Percentiles rank a stretch among this genome's conserved stretches.
Conservation (phyloP, 1,140 invertebrate genomes). For the Battus philenor region DNA sequence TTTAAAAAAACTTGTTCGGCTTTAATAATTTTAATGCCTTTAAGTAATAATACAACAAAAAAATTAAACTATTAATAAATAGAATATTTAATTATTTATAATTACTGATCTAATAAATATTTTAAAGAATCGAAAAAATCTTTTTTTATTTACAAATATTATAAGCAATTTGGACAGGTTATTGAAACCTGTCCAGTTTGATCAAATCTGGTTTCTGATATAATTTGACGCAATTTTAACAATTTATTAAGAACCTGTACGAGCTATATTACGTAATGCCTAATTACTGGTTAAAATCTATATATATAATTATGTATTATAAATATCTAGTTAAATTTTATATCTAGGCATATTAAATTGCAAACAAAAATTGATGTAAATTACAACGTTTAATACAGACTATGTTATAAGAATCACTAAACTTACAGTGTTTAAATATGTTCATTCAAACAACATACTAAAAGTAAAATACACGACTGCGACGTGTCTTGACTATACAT, state of each 20-base stretch:
- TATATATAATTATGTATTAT: background rate
- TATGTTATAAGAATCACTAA: no score
- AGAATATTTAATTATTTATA: no score
- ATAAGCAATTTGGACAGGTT: conserved; percentile 4
- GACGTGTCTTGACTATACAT: conserved; percentile 28
- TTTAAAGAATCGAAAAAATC: no score
- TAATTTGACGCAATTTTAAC: background rate
- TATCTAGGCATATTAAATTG: background rate
- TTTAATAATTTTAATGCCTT: no score
- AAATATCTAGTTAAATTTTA: background rate
- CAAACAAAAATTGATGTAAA: background rate
- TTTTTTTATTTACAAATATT: background rate
- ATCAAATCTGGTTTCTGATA: conserved; percentile 4
- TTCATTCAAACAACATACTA: conserved; percentile 9
- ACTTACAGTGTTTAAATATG: no score
- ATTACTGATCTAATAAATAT: no score
- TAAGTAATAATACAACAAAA: no score
- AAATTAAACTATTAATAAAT: no score
- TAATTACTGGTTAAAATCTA: background rate
- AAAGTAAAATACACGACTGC: background rate
- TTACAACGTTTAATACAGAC: no score
- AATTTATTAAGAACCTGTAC: background rate
- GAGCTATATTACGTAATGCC: background rate
- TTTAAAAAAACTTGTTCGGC: no score
- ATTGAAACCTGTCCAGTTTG: conserved; percentile 7